Base-by-base conservation (phyloP, 1,140 invertebrate species). In the Hylyphantes graminicola region DNA sequence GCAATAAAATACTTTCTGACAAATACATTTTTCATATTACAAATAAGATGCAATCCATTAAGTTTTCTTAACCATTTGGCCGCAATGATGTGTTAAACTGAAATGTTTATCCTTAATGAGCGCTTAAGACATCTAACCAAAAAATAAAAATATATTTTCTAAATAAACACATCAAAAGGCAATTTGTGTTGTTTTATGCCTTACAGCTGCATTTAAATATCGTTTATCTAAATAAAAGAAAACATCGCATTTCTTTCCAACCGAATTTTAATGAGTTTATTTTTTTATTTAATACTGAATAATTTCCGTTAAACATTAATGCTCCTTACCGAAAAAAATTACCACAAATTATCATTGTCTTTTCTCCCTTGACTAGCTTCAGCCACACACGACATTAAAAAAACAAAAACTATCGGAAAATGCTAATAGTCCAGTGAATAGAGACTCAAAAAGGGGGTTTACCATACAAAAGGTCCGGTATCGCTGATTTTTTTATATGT, bases 201-300 rank as follows among this genome's bases (percentile, higher is more conserved):
- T 67, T 17, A 21, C 65, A 80, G 77, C 77, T 70, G 65, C 65
- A 54, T 57, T 80, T 80, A 80, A 80, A 48, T 70, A 50, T 12
- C 61, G 68, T 79, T 79, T 80, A 70, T 70, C 13, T 15, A 13
- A 70, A 78, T 65, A 65, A 74, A 35, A 35, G 1, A 35, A 35
- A 35, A 35, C 35, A 35, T 70, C 19, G 51, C n/a, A 17, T 53
- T 70, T 70, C 54, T 13, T 17, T 59, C 51, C 7, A 50, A 54
- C n/a, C 0, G 17, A 5, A 12, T 50, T 70, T 53, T 80, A 80
- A 80, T 80, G 77, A 80, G 65, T 59, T 35, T 78, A 50, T 21
- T 67, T 55, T n/a, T n/a, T n/a, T 61, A 61, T n/a, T 61, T 15
- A n/a, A 61, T 35, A 35, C 35, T 35, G 35, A 35, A 35, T 35